Percentiles rank a stretch among this genome's conserved stretches.
phyloP scores from a whole-genome alignment of 2,888 invertebrate genomes.

The Horisme vitalbata region DNA sequence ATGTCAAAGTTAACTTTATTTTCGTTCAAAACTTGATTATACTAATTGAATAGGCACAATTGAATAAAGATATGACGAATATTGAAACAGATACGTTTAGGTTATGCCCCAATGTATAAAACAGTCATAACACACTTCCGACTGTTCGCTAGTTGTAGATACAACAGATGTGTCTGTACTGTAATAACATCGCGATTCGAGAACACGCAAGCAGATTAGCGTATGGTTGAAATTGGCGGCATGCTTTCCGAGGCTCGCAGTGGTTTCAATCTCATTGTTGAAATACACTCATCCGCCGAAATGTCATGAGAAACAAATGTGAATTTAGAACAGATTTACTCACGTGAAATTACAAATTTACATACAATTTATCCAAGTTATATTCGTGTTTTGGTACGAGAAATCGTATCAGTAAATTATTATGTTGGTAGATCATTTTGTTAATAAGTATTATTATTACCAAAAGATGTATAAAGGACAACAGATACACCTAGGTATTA shows the following conservation, averaged over 20 bases:
- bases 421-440: too few relatives aligned
- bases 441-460: too few relatives aligned
- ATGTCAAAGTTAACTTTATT: too few relatives aligned
- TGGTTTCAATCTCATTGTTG: constrained; percentile 23
- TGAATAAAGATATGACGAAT: too few relatives aligned
- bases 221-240: constrained; percentile 10
- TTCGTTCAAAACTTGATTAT: too few relatives aligned
- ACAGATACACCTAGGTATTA: too few relatives aligned
- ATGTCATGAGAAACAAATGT: constrained; percentile 22
- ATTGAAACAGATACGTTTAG: too few relatives aligned
- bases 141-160: background rate
- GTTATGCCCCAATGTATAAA: too few relatives aligned
- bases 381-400: background rate
- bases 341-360: constrained; percentile 12
- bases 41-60: too few relatives aligned
- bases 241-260: constrained; percentile 9
- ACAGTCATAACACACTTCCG: too few relatives aligned
- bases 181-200: constrained; percentile 10
- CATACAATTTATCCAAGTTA: constrained; percentile 7
- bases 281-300: constrained; percentile 26
- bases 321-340: constrained; percentile 19
- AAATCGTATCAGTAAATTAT: too few relatives aligned
- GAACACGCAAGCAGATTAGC: constrained; percentile 13
- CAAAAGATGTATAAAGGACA: too few relatives aligned
- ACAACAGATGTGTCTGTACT: constrained; percentile 4